Base-by-base conservation (phyloP, 2,797 vertebrate species). In the Urophycis tenuis region DNA sequence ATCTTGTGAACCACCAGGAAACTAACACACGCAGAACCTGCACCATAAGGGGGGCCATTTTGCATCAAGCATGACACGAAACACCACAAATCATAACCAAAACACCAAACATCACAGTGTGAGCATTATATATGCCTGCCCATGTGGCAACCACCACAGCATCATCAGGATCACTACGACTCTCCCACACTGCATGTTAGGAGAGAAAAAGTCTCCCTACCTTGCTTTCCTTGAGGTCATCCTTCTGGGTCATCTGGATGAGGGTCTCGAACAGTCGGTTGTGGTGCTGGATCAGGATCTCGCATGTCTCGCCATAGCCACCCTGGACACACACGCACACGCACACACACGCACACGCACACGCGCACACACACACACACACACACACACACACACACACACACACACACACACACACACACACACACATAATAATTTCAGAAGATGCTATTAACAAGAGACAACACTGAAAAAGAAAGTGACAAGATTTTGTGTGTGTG, bases 211-310 rank as follows among this genome's bases (percentile, higher is more conserved):
- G 32, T 39, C 2, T 25, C 5, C 34, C 72, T 94, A 99, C 98
- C 97, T 98, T 99, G 86, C 92, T 98, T 88, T 99, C 98, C 77
- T 95, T 95, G 12, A 99, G 91, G n/a, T 97, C 96, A 82, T 97
- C 96, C 79, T 96, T 97, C 88, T 98, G 98, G 0, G 98, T 99
- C 98, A 99, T 98, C 88, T 98, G 97, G 87, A 99, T 95, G 81
- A 99, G 94, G 3, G 95, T 95, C 92, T 96, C 96, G 86, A 99
- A 99, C 77, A 99, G 93, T 70, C 96, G 92, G 78, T 93, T 83
- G 76, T 99, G 96, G 83, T 99, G 94, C 70, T 99, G 97, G 90
- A 99, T 98, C 81, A 99, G 94, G 74, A 99, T 93, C 90, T 98
- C 96, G 89, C 96, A 99, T 10, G 98, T 99, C 83, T 99, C 96